These are phyloP conservation scores for Sarcophaga carnaria DNA, from an alignment of 2,888 invertebrate species.

Conservation along the genomic window DNA sequence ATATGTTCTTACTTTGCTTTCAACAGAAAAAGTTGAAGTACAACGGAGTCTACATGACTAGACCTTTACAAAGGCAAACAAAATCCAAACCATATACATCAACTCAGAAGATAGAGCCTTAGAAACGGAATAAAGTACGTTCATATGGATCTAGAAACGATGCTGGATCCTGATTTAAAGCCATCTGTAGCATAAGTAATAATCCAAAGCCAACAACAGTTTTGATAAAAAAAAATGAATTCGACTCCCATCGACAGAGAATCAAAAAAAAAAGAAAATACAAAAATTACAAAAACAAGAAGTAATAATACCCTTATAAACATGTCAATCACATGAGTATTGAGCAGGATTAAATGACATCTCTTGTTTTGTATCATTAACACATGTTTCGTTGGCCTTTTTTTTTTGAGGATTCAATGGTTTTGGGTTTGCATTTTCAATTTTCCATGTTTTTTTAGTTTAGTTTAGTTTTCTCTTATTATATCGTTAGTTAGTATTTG, in stretches of 20 bases:
- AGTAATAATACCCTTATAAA: constrained; percentile 39
- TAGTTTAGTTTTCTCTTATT: background rate
- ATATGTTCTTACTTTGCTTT: too few relatives aligned
- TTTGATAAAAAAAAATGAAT: background rate
- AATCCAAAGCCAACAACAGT: background rate
- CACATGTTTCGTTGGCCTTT: constrained; percentile 20
- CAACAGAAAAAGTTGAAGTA: too few relatives aligned
- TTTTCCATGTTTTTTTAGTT: background rate
- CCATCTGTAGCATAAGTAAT: background rate
- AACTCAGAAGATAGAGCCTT: too few relatives aligned
- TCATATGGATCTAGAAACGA: too few relatives aligned
- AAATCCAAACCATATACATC: too few relatives aligned
- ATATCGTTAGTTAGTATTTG: background rate
- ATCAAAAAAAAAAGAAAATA: background rate
- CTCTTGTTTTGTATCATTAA: constrained; percentile 27
- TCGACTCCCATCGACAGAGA: too few relatives aligned
- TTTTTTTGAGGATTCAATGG: constrained; percentile 1
- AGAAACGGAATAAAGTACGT: too few relatives aligned
- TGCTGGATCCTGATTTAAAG: too few relatives aligned
- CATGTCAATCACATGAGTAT: constrained; percentile 61
- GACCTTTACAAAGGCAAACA: too few relatives aligned
- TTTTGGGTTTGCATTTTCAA: background rate
- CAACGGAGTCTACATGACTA: too few relatives aligned
- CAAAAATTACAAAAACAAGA: background rate
- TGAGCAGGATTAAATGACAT: constrained; percentile 54